Evolutionary conservation across 2,113 vertebrate species (phyloP).

Genomic region (Pithys albifrons): DNA sequence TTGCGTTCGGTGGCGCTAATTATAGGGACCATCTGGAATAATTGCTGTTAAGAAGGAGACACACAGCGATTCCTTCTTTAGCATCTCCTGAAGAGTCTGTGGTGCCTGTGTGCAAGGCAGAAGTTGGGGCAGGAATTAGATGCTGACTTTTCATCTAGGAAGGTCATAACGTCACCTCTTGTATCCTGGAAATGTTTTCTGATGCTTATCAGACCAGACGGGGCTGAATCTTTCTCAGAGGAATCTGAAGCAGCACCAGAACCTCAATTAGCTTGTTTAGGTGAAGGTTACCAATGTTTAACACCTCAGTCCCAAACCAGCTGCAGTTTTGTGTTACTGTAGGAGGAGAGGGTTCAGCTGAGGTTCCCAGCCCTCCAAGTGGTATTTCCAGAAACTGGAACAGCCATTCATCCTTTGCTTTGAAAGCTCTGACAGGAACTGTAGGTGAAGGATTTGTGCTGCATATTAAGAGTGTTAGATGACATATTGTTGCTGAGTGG

Average conservation of each 20-base stretch:
- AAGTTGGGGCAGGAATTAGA: not conserved
- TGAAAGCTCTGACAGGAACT: not conserved
- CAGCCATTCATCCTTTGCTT: not conserved
- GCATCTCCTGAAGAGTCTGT: not conserved
- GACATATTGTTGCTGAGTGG: slow-evolving; percentile 23
- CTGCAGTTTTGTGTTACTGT: not conserved
- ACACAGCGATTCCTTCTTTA: not conserved
- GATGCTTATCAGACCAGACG: not conserved
- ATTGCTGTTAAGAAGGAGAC: not conserved
- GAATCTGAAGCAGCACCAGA: not conserved
- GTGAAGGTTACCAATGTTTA: rapidly evolving
- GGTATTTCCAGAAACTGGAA: not conserved
- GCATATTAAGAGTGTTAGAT: not conserved
- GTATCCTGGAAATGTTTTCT: not conserved
- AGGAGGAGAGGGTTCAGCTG: not conserved
- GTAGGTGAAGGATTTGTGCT: not conserved
- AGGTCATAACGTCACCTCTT: not conserved
- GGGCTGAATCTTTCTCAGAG: not conserved
- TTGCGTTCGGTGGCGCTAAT: not conserved
- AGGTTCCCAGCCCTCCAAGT: not conserved
- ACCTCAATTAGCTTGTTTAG: not conserved
- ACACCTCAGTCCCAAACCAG: not conserved
- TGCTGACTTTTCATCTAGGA: not conserved
- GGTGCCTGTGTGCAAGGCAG: not conserved
- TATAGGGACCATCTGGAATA: slow-evolving; percentile 12